These are phyloP conservation scores for Portevinia maculata DNA, from an alignment of 2,888 invertebrate genomes.

Conservation along the genomic window DNA sequence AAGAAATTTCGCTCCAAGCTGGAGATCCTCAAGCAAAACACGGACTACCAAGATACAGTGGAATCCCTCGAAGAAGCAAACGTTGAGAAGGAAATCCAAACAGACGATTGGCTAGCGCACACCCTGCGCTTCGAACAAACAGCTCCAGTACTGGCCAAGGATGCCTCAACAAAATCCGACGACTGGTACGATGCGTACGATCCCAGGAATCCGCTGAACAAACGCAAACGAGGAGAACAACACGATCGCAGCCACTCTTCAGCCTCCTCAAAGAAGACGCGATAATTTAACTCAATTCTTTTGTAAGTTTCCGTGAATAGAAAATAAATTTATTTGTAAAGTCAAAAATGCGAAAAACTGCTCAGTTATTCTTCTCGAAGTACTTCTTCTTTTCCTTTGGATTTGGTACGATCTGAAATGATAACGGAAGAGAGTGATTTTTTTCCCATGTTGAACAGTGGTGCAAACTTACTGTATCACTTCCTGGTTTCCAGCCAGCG, in stretches of 20 bases:
- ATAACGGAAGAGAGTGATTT: conserved; percentile 73
- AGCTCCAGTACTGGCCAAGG: conserved; percentile 90
- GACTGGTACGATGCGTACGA: conserved; percentile 99
- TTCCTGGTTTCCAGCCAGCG: conserved; percentile 97
- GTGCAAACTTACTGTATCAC: conserved; percentile 89
- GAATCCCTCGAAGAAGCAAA: conserved; percentile 75
- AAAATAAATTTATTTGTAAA: conserved; percentile 19
- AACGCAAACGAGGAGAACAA: conserved; percentile 89
- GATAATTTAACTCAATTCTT: neutral
- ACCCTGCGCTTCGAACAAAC: conserved; percentile 85
- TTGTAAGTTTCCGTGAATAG: neutral
- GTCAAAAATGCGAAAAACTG: conserved; percentile 17
- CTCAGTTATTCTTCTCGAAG: conserved; percentile 86
- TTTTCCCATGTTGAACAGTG: neutral
- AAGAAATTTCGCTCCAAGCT: conserved; percentile 93
- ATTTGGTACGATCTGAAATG: conserved; percentile 91
- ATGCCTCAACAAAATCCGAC: conserved; percentile 95
- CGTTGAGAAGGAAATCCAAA: conserved; percentile 79
- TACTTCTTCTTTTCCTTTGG: conserved; percentile 91
- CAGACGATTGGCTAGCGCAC: conserved; percentile 81
- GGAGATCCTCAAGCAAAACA: conserved; percentile 86
- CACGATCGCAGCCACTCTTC: conserved; percentile 85
- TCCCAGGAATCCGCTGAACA: conserved; percentile 96
- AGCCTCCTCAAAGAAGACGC: conserved; percentile 77
- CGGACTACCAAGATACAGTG: conserved; percentile 79